Percentiles rank a stretch among this genome's conserved stretches.
Evolutionary conservation across 1,140 invertebrate species (phyloP).

Genomic region (Cydia amplana): DNA sequence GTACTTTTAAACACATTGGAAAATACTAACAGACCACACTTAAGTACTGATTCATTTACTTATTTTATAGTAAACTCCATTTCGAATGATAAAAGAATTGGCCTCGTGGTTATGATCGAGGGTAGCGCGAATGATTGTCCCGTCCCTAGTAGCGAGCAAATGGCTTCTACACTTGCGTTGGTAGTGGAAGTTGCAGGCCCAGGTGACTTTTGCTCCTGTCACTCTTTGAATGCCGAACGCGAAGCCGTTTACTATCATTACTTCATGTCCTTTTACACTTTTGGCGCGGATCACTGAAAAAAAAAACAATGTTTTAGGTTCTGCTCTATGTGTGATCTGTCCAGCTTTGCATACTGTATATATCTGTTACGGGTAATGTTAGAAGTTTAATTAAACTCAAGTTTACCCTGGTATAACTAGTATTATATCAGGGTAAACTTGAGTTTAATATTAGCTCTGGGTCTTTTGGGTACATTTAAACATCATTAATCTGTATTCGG

Average conservation of each 20-base stretch:
- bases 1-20: no score
- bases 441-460: no score
- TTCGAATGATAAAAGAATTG: not conserved
- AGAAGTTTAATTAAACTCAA: no score
- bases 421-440: no score
- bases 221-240: not conserved
- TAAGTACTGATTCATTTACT: not conserved
- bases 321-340: no score
- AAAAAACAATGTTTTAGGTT: not conserved
- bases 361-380: no score
- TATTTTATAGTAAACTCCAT: conserved; percentile 1
- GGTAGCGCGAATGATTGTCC: not conserved
- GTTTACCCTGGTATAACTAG: no score
- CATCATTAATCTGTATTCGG: no score
- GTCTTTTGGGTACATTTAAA: no score
- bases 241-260: not conserved
- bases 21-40: no score
- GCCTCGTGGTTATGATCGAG: not conserved
- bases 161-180: not conserved
- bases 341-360: no score
- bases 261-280: not conserved
- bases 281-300: not conserved
- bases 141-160: not conserved
- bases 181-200: not conserved
- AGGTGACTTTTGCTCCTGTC: not conserved